Base-by-base conservation (phyloP, 2,113 vertebrate genomes). In the Cyprinodon tularosa region DNA sequence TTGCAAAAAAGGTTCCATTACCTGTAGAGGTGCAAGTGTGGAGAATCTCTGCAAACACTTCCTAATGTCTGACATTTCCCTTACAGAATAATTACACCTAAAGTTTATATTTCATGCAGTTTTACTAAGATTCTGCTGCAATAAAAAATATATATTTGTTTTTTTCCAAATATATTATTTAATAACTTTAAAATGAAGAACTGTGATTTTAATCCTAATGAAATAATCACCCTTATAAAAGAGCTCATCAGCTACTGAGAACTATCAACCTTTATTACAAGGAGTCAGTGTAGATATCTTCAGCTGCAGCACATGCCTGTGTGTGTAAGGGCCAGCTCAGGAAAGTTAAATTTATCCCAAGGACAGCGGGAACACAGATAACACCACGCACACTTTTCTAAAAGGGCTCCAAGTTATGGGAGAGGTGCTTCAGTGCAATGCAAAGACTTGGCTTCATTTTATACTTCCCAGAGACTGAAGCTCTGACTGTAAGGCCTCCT, bases 311-410 rank as follows among this genome's bases (percentile, higher is more conserved):
- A 12, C 20, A 2, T 77, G 68, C 38, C 22, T 67, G 63, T 83
- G 60, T 72, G 73, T 60, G 69, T 37, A 8, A 22, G 78, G 67
- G 68, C 60, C 64, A 67, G 81, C 77, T 88, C 29, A 76, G 74
- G 72, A 70, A 74, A 75, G 91, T 90, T 90, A 92, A 88, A 90
- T 91, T 88, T 92, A 92, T 88, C 90, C 64, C 90, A 92, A 92
- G 89, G 90, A 82, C 90, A 87, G 69, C 78, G 50, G 66, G 67
- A 77, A 79, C 84, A 84, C 66, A 75, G 71, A 68, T 71, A 29
- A 86, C 22, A 76, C 60, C 42, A 71, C 62, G 57, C 74, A 66
- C 61, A 39, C 40, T 60, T 66, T 50, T 72, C 48, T 44, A 38
- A 62, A 47, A 69, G 74, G 36, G 38, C 76, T 47, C 40, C 50